phyloP scores from a whole-genome alignment of 2,797 vertebrate species.

The Thunnus albacares region DNA sequence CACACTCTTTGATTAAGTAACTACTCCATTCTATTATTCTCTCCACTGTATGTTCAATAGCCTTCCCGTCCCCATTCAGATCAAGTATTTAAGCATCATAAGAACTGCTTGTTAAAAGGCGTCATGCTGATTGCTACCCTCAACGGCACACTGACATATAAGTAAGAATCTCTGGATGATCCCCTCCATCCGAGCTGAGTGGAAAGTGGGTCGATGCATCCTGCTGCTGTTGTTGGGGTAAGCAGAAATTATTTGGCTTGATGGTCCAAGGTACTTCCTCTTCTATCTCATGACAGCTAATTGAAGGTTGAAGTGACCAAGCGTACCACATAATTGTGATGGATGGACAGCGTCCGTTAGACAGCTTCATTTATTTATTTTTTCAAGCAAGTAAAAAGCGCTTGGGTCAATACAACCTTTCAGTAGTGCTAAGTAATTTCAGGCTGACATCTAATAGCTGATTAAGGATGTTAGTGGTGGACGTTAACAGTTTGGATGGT shows the following conservation, averaged over 20 bases:
- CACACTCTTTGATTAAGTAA: conserved; percentile 26
- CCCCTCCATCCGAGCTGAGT: conserved; percentile 4
- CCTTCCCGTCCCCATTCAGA: conserved; percentile 31
- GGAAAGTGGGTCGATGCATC: conserved; percentile 41
- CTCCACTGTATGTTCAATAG: conserved; percentile 36
- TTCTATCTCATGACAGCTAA: conserved; percentile 53
- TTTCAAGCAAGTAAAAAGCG: conserved; percentile 46
- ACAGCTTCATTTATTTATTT: conserved; percentile 58
- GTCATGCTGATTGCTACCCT: conserved; percentile 38
- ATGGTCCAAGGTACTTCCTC: conserved; percentile 39
- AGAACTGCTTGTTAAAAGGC: conserved; percentile 33
- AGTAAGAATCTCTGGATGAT: conserved; percentile 33
- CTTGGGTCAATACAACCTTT: conserved; percentile 64
- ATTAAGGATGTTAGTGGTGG: conserved; percentile 64
- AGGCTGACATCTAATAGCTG: conserved; percentile 55
- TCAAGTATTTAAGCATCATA: conserved; percentile 52
- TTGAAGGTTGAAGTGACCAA: conserved; percentile 56
- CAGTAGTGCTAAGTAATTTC: conserved; percentile 61
- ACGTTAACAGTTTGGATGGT: conserved; percentile 37
- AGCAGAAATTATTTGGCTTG: conserved; percentile 66
- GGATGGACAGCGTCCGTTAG: conserved; percentile 40
- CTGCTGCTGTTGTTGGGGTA: conserved; percentile 34
- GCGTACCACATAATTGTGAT: conserved; percentile 68
- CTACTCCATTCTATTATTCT: conserved; percentile 30
- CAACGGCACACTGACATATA: conserved; percentile 41